Evolutionary conservation across 2,888 invertebrate species (phyloP), one percentile per base, ranked within the genome.

Genomic region (Idaea dimidiata): DNA sequence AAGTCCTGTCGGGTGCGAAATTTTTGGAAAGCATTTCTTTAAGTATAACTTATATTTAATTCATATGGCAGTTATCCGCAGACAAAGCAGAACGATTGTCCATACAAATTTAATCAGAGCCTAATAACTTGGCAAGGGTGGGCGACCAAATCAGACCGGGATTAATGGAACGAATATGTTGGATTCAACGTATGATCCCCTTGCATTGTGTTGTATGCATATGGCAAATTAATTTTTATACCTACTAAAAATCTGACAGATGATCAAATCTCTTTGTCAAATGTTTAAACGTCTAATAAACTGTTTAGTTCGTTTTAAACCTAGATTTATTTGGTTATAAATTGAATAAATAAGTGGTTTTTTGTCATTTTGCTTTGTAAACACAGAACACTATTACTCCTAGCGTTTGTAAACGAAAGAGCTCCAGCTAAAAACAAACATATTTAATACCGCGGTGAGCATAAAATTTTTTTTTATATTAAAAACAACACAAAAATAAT

Each of bases 61-160:
- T 43, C 43, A 43, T 43, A 43, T 10, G 43, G 43, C 43, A 43
- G 43, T 61, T 64, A 82, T 79, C 81, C 77, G 69, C 72, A 73
- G 75, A 79, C 83, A 82, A 82, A 82, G 83, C 82, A 74, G 72
- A 78, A 79, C 81, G 81, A 89, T 88, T 88, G 88, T 82, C 86
- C 83, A 79, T 91, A 87, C 84, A 89, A 88, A 85, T 88, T 91
- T 91, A 89, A 91, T 88, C 84, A 85, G 81, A 76, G 76, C 78
- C 75, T 77, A 79, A 80, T 77, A 79, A 76, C 72, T 74, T 70
- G 61, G 71, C 60, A 63, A 73, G 72, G 71, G 72, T 67, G 71
- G 69, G 61, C 59, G 69, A 67, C 64, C 73, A 76, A 78, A 76
- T 79, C 79, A 78, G 77, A 72, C 69, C 66, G 70, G 72, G 74